These are phyloP conservation scores for Agrochola macilenta DNA, from an alignment of 2,888 invertebrate species.

Conservation along the genomic window DNA sequence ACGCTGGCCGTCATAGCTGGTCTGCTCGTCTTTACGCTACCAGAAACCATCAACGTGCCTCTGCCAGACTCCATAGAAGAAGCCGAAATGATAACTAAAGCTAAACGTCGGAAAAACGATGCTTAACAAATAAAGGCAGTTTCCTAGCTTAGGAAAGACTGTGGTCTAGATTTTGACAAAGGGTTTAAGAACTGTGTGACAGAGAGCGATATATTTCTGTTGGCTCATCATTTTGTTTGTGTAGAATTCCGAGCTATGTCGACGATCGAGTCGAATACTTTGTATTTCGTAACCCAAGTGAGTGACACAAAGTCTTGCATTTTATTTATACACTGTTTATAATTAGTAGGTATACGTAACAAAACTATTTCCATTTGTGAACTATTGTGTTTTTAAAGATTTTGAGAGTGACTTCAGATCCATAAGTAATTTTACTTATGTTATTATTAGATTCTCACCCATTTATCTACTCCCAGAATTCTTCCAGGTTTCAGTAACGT, in stretches of 20 bases:
- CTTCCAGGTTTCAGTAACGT: not conserved
- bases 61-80: conserved; percentile 92
- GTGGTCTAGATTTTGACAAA: conserved; percentile 8
- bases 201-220: conserved; percentile 5
- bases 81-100: conserved; percentile 84
- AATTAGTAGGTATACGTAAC: not conserved
- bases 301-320: not conserved
- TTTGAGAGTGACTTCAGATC: not conserved
- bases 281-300: not conserved
- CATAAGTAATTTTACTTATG: not conserved
- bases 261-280: not conserved
- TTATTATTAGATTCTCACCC: no score
- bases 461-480: not conserved
- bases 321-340: not conserved
- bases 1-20: conserved; percentile 89
- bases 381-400: not conserved
- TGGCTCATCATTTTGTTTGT: not conserved
- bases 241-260: not conserved
- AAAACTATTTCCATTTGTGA: not conserved
- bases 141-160: not conserved
- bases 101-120: conserved; percentile 62
- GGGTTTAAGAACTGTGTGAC: not conserved
- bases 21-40: conserved; percentile 89
- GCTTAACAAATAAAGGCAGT: conserved; percentile 41
- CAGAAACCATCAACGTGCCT: conserved; percentile 91